phyloP scores from a whole-genome alignment of 2,888 invertebrate genomes.

The Tipula vernalis region DNA sequence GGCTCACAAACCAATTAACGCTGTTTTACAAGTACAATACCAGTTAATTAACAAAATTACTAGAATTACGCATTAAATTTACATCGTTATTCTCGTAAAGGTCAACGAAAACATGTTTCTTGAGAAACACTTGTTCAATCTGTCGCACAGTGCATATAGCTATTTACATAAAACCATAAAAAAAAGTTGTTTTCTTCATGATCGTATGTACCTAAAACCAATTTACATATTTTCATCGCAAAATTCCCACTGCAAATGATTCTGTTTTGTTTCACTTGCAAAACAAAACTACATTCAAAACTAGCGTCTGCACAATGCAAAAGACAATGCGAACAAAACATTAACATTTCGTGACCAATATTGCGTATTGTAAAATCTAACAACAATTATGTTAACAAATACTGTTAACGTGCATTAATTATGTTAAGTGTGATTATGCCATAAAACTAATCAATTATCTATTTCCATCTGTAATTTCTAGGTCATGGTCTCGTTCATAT shows the following conservation, averaged over 20 bases:
- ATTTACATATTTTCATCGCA: not conserved
- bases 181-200: not conserved
- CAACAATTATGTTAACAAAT: not conserved
- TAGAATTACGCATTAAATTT: not conserved
- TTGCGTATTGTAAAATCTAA: not conserved
- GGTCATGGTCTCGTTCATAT: conserved; percentile 41
- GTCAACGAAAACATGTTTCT: not conserved
- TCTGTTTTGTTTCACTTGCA: not conserved
- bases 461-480: conserved; percentile 17
- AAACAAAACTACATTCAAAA: not conserved
- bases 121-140: not conserved
- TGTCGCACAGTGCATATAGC: not conserved
- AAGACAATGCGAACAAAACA: not conserved
- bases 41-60: not conserved
- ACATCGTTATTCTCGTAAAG: not conserved
- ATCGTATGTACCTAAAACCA: not conserved
- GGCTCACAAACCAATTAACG: too few relatives aligned
- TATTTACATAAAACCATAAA: not conserved
- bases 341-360: not conserved
- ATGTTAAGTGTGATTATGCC: conserved; percentile 13
- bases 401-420: not conserved
- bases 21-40: too few relatives aligned
- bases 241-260: not conserved
- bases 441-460: conserved; percentile 14
- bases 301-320: not conserved